A percentile compares a stretch with the other conserved stretches of the same genome.
phyloP scores from a whole-genome alignment of 2,113 vertebrate species.

The Cephalopterus ornatus region DNA sequence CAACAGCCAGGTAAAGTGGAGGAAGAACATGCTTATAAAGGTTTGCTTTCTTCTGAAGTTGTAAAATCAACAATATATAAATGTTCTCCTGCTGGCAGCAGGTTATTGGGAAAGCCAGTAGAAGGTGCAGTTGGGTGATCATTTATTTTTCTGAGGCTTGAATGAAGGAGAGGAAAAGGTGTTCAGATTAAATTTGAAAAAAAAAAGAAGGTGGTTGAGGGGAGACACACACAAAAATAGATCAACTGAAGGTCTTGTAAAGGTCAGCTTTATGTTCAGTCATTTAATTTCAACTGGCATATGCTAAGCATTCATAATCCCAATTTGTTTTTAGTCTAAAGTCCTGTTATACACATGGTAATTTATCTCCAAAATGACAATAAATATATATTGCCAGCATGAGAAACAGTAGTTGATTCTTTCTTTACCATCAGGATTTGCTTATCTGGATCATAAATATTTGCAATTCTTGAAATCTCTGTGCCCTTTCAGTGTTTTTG shows the following conservation, averaged over 20 bases:
- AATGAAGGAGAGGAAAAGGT: neutral
- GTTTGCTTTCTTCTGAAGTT: neutral
- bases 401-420: neutral
- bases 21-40: neutral
- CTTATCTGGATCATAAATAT: neutral
- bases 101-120: neutral
- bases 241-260: neutral
- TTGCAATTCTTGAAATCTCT: neutral
- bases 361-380: conserved; percentile 58
- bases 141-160: neutral
- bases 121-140: neutral
- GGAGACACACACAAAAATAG: neutral
- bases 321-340: neutral
- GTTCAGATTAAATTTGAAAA: neutral
- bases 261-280: neutral
- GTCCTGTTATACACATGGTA: conserved; percentile 44
- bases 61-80: neutral
- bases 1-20: neutral
- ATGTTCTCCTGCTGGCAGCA: neutral
- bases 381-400: conserved; percentile 69
- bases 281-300: neutral
- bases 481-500: neutral
- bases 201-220: neutral
- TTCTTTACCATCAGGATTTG: neutral
- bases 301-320: neutral